Base-by-base conservation (phyloP, 2,797 vertebrate genomes). In the Characodon lateralis region DNA sequence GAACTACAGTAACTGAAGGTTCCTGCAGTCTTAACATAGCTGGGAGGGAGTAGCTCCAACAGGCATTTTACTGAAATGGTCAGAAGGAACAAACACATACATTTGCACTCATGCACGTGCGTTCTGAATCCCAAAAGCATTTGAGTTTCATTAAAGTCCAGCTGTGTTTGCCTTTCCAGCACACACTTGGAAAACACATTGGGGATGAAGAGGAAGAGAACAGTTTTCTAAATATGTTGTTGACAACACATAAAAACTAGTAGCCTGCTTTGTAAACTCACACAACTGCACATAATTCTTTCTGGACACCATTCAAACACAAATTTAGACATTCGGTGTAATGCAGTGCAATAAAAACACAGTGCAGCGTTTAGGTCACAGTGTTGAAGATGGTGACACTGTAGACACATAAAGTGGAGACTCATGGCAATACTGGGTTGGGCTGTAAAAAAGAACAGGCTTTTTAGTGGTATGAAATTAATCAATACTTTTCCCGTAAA, bases 161-260 rank as follows among this genome's bases (percentile, higher is more conserved):
- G 94, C 94, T 95, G 94, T 95, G 94, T 95, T 94, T 94, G 94
- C 95, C 93, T 95, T 95, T 94, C 91, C 93, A 93, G 86, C 78
- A 79, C 93, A 94, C 91, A 94, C 35, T 35, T 92, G 95, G 94
- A 95, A 94, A 94, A 93, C 85, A 89, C 90, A 94, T 94, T 91
- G 88, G 88, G 83, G 81, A 83, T 78, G 51, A 87, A 92, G 83
- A 87, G 87, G 78, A 81, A 87, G 83, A 81, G 76, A 79, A 80
- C 83, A 73, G 87, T 77, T 87, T 73, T 83, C 81, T 78, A 76
- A 88, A 88, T 85, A 85, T 83, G 80, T 81, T 82, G 73, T 74
- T 77, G 81, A 85, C 85, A 82, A 76, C 66, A 77, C 31, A 55
- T 73, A 85, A 89, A 87, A 89, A 84, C 80, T 82, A 87, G 86